Conservation (phyloP, 2,888 invertebrate genomes). For the Sminthurides aquaticus region DNA sequence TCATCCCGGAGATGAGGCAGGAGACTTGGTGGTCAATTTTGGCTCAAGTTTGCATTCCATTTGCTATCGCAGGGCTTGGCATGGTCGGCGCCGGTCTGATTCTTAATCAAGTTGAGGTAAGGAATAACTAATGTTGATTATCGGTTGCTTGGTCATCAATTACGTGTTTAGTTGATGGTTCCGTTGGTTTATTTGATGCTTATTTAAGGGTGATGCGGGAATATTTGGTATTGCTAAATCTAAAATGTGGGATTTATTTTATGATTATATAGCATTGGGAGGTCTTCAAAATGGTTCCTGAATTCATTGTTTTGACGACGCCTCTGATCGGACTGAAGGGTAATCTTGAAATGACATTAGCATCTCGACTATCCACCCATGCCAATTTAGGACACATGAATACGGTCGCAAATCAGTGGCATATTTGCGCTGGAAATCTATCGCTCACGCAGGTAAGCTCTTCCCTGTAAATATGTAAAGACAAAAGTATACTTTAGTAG, state of each 20-base stretch:
- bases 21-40: conserved; percentile 63
- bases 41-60: conserved; percentile 75
- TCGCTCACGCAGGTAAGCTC: conserved; percentile 60
- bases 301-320: conserved; percentile 69
- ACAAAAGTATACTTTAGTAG: not conserved
- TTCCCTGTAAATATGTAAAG: not conserved
- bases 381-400: conserved; percentile 70
- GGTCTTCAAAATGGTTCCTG: conserved; percentile 61
- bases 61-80: conserved; percentile 78
- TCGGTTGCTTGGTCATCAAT: too few relatives aligned
- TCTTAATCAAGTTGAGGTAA: conserved; percentile 70
- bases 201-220: too few relatives aligned
- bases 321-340: conserved; percentile 85
- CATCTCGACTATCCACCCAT: conserved; percentile 83
- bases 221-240: too few relatives aligned
- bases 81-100: conserved; percentile 84
- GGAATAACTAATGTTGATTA: too few relatives aligned
- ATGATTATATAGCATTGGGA: conserved; percentile 63
- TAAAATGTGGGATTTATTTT: too few relatives aligned
- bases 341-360: conserved; percentile 81
- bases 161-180: too few relatives aligned
- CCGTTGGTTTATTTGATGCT: too few relatives aligned
- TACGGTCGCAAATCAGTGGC: conserved; percentile 56
- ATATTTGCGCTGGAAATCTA: conserved; percentile 64
- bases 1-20: conserved; percentile 33